Conservation (phyloP, 2,888 invertebrate genomes). For the Rhorus exstirpatorius region DNA sequence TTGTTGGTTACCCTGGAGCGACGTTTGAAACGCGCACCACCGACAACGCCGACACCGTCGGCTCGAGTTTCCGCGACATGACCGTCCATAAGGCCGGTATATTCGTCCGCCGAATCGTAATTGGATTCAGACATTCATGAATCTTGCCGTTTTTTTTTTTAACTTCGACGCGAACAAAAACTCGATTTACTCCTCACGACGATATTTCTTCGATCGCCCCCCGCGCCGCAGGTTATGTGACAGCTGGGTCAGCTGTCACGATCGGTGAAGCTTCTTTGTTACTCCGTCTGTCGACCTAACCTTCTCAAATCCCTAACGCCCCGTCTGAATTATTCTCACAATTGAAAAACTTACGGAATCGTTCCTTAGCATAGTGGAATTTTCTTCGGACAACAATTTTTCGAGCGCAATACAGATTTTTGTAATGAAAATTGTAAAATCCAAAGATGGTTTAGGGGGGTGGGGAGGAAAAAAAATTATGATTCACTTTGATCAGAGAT, state of each 20-base stretch:
- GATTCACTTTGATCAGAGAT: background rate
- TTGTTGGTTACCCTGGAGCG: slow-evolving; percentile 86
- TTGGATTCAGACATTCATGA: slow-evolving; percentile 87
- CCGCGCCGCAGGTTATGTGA: slow-evolving; percentile 8
- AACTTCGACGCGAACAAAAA: slow-evolving; percentile 8
- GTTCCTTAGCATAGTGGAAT: slow-evolving; percentile 8
- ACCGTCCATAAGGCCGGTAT: slow-evolving; percentile 94
- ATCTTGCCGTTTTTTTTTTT: slow-evolving; percentile 41
- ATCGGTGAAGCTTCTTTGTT: background rate
- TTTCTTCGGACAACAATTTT: background rate
- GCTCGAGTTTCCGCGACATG: slow-evolving; percentile 91
- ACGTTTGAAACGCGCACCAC: slow-evolving; percentile 88
- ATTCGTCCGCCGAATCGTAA: slow-evolving; percentile 90
- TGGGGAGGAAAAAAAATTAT: background rate
- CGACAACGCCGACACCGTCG: slow-evolving; percentile 86
- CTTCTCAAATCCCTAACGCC: background rate
- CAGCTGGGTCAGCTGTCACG: background rate
- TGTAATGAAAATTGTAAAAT: background rate
- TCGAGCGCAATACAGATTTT: background rate
- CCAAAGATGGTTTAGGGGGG: too few species aligned
- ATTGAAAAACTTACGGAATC: background rate
- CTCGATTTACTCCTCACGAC: background rate
- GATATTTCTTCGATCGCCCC: background rate
- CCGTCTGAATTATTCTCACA: background rate
- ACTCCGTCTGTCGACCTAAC: background rate